Conservation (phyloP, 2,888 invertebrate genomes). For the Orthosia incerta region DNA sequence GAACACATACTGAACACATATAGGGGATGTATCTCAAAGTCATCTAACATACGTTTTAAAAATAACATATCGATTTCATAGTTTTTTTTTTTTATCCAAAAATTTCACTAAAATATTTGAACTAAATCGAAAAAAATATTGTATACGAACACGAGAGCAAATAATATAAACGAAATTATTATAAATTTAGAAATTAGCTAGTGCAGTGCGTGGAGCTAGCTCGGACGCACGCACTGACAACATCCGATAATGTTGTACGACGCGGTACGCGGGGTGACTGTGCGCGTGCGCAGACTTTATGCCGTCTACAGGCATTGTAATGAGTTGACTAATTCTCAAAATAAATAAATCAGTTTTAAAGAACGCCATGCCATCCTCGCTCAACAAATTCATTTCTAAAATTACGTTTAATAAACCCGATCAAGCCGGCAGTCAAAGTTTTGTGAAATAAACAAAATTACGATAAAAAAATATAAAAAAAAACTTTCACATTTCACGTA, state of each 20-base stretch:
- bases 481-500: constrained; percentile 75
- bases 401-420: constrained; percentile 62
- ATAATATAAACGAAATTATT: constrained; percentile 73
- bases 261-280: constrained; percentile 29
- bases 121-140: constrained; percentile 80
- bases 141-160: constrained; percentile 77
- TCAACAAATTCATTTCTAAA: constrained; percentile 59
- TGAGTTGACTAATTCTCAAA: constrained; percentile 39
- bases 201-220: constrained; percentile 58
- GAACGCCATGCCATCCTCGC: constrained; percentile 42
- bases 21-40: constrained; percentile 68
- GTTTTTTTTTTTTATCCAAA: constrained; percentile 76
- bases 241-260: constrained; percentile 30
- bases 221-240: constrained; percentile 42
- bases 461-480: constrained; percentile 64
- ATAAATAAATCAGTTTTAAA: constrained; percentile 59
- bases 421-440: constrained; percentile 64
- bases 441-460: constrained; percentile 54
- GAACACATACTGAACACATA: constrained; percentile 88
- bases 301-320: constrained; percentile 42
- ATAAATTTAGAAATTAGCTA: constrained; percentile 79
- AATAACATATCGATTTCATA: constrained; percentile 71
- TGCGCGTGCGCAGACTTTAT: constrained; percentile 10
- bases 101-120: constrained; percentile 86
- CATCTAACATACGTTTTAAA: constrained; percentile 65